phyloP scores from a whole-genome alignment of 1,140 invertebrate species.

The Euura lappo region DNA sequence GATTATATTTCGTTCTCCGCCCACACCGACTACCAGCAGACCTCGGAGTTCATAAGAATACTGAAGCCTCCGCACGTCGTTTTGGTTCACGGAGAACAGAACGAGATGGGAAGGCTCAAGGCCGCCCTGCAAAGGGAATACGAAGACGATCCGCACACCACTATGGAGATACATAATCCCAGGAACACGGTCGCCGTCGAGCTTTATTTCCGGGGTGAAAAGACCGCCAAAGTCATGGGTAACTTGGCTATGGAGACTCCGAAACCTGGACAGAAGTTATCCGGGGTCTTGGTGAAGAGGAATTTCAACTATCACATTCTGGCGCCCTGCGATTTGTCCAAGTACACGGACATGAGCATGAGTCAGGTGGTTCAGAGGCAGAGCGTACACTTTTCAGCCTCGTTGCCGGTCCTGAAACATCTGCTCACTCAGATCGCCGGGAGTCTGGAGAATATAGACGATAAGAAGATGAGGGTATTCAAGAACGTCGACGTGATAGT shows the following conservation, averaged over 20 bases:
- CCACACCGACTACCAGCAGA: slow-evolving; percentile 99
- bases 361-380: slow-evolving; percentile 91
- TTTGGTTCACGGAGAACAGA: slow-evolving; percentile 97
- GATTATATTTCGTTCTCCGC: slow-evolving; percentile 99
- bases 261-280: slow-evolving; percentile 78
- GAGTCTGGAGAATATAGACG: slow-evolving; percentile 76
- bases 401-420: slow-evolving; percentile 79
- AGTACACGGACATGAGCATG: slow-evolving; percentile 96
- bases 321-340: slow-evolving; percentile 87
- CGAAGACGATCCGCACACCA: slow-evolving; percentile 85
- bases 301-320: slow-evolving; percentile 99
- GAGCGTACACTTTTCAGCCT: slow-evolving; percentile 86
- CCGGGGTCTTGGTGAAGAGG: slow-evolving; percentile 94
- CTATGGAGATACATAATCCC: slow-evolving; percentile 95
- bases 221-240: slow-evolving; percentile 98
- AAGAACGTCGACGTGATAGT: slow-evolving; percentile 81
- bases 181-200: slow-evolving; percentile 93
- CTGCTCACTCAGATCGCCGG: slow-evolving; percentile 85
- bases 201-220: slow-evolving; percentile 95
- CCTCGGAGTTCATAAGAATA: slow-evolving; percentile 94
- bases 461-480: slow-evolving; percentile 78
- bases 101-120: slow-evolving; percentile 97
- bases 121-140: slow-evolving; percentile 94
- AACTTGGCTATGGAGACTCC: slow-evolving; percentile 84
- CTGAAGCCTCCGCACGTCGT: slow-evolving; percentile 96